A percentile compares a stretch with the other conserved stretches of the same genome.
Evolutionary conservation across 2,113 vertebrate species (phyloP).

Genomic region (Pseudorasbora parva): DNA sequence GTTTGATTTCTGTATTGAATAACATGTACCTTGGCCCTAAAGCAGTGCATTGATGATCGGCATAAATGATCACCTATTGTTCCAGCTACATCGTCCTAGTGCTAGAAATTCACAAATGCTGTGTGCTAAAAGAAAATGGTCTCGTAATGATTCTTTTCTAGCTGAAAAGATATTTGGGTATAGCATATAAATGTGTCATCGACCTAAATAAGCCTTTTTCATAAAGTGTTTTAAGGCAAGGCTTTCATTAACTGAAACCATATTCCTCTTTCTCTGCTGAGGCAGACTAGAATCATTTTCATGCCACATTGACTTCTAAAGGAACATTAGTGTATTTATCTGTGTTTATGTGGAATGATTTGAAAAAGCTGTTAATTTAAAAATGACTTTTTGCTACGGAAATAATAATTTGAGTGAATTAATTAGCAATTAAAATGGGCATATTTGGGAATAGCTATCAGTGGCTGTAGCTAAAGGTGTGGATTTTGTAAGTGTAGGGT

Average conservation of each 20-base stretch:
- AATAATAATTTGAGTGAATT: constrained; percentile 71
- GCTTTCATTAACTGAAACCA: constrained; percentile 38
- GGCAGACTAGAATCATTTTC: constrained; percentile 62
- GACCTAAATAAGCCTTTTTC: not conserved
- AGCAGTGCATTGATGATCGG: not conserved
- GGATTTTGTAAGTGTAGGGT: constrained; percentile 63
- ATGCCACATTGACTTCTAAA: constrained; percentile 62
- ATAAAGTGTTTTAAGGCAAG: not conserved
- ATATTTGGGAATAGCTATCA: constrained; percentile 78
- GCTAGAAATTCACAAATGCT: not conserved
- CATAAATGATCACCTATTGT: constrained; percentile 41
- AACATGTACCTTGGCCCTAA: not conserved
- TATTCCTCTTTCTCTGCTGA: constrained; percentile 57
- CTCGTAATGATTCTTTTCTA: not conserved
- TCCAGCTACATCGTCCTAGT: not conserved
- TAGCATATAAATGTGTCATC: constrained; percentile 1
- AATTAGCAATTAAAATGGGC: constrained; percentile 76
- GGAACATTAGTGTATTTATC: constrained; percentile 71
- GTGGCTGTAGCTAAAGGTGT: constrained; percentile 76
- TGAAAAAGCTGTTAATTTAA: constrained; percentile 70
- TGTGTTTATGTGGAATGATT: constrained; percentile 73
- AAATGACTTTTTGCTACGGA: constrained; percentile 69
- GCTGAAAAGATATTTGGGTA: not conserved
- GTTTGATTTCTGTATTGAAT: constrained; percentile 43
- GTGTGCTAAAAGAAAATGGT: not conserved